phyloP scores from a whole-genome alignment of 2,888 invertebrate genomes.

The Junonia oenone region DNA sequence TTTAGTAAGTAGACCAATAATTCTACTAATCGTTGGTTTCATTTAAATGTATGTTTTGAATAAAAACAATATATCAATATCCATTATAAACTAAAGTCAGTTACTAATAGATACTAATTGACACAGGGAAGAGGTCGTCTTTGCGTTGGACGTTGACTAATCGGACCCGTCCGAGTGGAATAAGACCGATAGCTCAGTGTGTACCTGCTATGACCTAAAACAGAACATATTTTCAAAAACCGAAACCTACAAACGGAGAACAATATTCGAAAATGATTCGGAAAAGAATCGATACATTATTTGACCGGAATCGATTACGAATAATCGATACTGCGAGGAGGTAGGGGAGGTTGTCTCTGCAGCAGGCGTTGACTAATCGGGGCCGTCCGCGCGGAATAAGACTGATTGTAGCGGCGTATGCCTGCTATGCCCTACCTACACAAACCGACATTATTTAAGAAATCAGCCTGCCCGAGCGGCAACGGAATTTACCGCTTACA shows the following conservation, averaged over 20 bases:
- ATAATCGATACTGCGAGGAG: constrained; percentile 68
- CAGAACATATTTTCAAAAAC: constrained; percentile 72
- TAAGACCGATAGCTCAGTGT: constrained; percentile 75
- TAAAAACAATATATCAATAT: not conserved
- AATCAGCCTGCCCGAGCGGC: constrained; percentile 73
- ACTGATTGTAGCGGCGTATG: constrained; percentile 72
- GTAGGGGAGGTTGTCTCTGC: constrained; percentile 72
- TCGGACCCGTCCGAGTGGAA: constrained; percentile 77
- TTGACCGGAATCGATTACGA: constrained; percentile 70
- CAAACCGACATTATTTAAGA: constrained; percentile 76
- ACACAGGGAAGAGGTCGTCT: constrained; percentile 68
- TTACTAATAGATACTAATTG: constrained; percentile 70
- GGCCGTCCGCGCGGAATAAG: constrained; percentile 78
- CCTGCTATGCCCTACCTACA: constrained; percentile 74
- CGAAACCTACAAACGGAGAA: constrained; percentile 51
- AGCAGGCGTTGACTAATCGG: constrained; percentile 77
- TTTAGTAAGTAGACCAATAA: too few species aligned
- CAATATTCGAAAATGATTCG: constrained; percentile 1
- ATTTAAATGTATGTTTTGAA: not conserved
- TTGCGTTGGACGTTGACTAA: constrained; percentile 78
- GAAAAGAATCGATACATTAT: constrained; percentile 4
- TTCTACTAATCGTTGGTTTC: too few species aligned
- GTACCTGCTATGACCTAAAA: constrained; percentile 73
- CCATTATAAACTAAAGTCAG: constrained; percentile 56
- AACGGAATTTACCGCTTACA: constrained; percentile 70